Evolutionary conservation across 1,140 invertebrate species (phyloP).

Genomic region (Radopholus similis): DNA sequence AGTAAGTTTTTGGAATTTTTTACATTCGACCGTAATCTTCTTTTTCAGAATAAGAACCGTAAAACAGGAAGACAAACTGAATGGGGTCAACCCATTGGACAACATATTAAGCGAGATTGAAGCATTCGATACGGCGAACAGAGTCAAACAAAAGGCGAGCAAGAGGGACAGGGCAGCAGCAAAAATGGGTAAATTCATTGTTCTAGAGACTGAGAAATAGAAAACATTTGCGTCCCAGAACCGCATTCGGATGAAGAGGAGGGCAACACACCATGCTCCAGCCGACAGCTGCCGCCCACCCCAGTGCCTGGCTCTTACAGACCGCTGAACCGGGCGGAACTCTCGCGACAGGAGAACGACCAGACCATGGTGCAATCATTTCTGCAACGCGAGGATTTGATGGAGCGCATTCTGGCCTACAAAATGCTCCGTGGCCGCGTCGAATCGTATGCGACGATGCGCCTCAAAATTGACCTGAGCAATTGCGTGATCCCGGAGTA

Average conservation of each 20-base stretch:
- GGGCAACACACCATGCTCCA: conserved; percentile 13
- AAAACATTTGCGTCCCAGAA: too few relatives aligned
- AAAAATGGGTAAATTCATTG: not conserved
- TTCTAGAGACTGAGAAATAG: not conserved
- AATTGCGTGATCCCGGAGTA: conserved; percentile 22
- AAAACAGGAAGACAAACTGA: not conserved
- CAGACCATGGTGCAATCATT: conserved; percentile 22
- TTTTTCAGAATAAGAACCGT: not conserved
- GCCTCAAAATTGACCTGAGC: conserved; percentile 19
- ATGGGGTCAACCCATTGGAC: conserved; percentile 13
- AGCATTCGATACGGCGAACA: conserved; percentile 18
- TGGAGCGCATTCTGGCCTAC: conserved; percentile 23
- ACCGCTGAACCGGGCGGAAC: conserved; percentile 10
- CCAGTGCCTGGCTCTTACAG: conserved; percentile 13
- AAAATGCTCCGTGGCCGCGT: conserved; percentile 26
- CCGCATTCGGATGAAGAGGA: not conserved
- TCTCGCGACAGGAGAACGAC: conserved; percentile 21
- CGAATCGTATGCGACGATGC: conserved; percentile 22
- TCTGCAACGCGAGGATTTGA: conserved; percentile 19
- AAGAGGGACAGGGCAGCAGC: not conserved
- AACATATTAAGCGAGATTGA: conserved; percentile 13
- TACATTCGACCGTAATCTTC: not conserved
- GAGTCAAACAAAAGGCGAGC: not conserved
- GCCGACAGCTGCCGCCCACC: conserved; percentile 15
- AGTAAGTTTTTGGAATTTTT: not conserved